These are phyloP conservation scores for Diadromus collaris DNA, from an alignment of 2,888 invertebrate species.

Conservation along the genomic window DNA sequence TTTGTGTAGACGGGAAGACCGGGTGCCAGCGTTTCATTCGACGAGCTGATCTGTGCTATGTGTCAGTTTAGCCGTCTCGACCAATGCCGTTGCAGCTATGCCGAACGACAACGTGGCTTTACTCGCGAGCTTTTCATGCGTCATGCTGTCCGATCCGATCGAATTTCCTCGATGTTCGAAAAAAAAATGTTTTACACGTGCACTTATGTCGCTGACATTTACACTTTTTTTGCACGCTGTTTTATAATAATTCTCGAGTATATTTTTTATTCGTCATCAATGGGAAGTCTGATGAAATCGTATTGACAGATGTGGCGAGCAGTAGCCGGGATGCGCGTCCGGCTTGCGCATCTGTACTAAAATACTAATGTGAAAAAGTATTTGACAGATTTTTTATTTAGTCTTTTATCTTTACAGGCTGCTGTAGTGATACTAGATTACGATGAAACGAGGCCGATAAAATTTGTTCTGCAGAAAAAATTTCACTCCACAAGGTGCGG, in stretches of 20 bases:
- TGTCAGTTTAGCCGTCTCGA: slow-evolving; percentile 9
- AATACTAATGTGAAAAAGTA: not conserved
- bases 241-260: not conserved
- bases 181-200: not conserved
- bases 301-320: not conserved
- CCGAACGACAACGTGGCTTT: slow-evolving; percentile 52
- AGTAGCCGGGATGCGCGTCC: not conserved
- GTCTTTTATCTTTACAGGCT: not conserved
- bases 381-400: not conserved
- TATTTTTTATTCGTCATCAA: not conserved
- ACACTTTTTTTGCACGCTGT: not conserved
- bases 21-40: slow-evolving; percentile 3
- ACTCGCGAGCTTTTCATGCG: slow-evolving; percentile 17
- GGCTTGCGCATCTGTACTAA: not conserved
- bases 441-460: too few relatives aligned
- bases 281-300: not conserved
- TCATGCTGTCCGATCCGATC: slow-evolving; percentile 33
- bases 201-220: not conserved
- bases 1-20: slow-evolving; percentile 38
- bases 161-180: not conserved
- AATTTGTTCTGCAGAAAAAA: too few relatives aligned
- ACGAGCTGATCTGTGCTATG: not conserved
- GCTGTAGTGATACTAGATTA: too few relatives aligned
- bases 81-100: slow-evolving; percentile 30
- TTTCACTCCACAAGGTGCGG: too few relatives aligned